A percentile compares a stretch with the other conserved stretches of the same genome.
Evolutionary conservation across 2,797 vertebrate species (phyloP).

Genomic region (Sebastes trivittatus): DNA sequence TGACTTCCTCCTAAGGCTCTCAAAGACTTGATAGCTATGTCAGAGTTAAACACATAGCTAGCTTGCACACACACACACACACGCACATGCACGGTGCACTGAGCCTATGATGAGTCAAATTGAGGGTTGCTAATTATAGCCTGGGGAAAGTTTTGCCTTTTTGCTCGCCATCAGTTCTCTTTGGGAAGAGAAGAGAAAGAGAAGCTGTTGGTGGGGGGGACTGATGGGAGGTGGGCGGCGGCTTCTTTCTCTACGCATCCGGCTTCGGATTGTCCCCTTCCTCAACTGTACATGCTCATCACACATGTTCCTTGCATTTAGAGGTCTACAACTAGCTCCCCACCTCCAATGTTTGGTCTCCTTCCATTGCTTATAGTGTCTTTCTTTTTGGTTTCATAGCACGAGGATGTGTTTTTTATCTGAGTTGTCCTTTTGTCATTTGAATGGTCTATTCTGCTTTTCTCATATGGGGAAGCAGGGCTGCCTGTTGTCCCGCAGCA

Average conservation of each 20-base stretch:
- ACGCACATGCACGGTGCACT: background rate
- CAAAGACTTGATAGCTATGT: slow-evolving; percentile 50
- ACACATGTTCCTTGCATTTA: slow-evolving; percentile 48
- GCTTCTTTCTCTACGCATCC: slow-evolving; percentile 56
- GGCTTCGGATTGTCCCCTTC: slow-evolving; percentile 39
- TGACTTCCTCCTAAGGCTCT: slow-evolving; percentile 52
- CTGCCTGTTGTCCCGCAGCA: background rate
- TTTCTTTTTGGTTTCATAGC: slow-evolving; percentile 1
- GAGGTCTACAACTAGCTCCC: slow-evolving; percentile 35
- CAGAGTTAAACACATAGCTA: slow-evolving; percentile 59
- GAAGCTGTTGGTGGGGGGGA: slow-evolving; percentile 24
- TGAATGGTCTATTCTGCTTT: background rate
- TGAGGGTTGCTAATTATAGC: slow-evolving; percentile 79
- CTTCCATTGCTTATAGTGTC: slow-evolving; percentile 10
- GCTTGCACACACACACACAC: background rate
- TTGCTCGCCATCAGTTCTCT: slow-evolving; percentile 56
- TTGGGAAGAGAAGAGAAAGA: slow-evolving; percentile 50
- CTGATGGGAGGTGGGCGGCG: slow-evolving; percentile 34
- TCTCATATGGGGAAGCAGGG: background rate
- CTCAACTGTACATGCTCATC: slow-evolving; percentile 15
- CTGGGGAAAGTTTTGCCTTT: slow-evolving; percentile 59
- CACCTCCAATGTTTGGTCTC: background rate
- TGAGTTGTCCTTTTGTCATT: background rate
- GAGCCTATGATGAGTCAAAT: slow-evolving; percentile 67
- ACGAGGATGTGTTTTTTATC: background rate